Percentiles rank a stretch among this genome's conserved stretches.
phyloP scores from a whole-genome alignment of 1,140 invertebrate genomes.

The Cydia amplana region DNA sequence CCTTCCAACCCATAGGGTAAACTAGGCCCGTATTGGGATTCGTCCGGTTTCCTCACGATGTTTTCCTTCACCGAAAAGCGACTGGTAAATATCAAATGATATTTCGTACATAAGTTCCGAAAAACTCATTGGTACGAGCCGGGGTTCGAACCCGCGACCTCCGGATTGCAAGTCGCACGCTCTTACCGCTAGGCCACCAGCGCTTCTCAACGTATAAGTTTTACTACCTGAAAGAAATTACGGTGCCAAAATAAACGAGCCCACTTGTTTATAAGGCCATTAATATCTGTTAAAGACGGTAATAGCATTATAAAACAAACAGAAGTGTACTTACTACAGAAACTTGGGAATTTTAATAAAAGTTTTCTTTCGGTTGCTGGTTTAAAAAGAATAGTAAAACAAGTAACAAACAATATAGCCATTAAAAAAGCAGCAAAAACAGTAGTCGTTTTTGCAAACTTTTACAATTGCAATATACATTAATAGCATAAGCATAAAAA shows the following conservation, averaged over 20 bases:
- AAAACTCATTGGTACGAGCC: too few species aligned
- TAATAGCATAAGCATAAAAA: background rate
- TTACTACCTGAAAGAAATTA: constrained; percentile 15
- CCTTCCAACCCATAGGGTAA: too few species aligned
- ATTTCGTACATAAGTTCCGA: too few species aligned
- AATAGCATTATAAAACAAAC: constrained; percentile 14
- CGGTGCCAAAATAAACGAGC: background rate
- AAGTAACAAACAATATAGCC: background rate
- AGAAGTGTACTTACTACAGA: background rate
- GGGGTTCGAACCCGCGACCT: too few species aligned
- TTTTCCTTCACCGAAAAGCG: too few species aligned
- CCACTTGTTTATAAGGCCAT: constrained; percentile 5
- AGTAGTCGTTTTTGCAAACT: background rate
- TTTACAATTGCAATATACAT: background rate
- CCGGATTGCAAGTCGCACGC: too few species aligned
- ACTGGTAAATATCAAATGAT: too few species aligned
- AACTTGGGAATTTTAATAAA: background rate
- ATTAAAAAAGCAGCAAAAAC: background rate
- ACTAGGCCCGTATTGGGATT: too few species aligned
- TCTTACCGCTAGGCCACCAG: too few species aligned
- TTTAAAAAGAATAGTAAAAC: background rate
- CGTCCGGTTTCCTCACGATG: too few species aligned
- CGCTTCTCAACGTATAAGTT: too few species aligned
- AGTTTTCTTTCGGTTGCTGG: background rate
- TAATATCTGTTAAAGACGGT: background rate